Conservation (phyloP, 2,113 vertebrate species). For the Hoplias malabaricus region DNA sequence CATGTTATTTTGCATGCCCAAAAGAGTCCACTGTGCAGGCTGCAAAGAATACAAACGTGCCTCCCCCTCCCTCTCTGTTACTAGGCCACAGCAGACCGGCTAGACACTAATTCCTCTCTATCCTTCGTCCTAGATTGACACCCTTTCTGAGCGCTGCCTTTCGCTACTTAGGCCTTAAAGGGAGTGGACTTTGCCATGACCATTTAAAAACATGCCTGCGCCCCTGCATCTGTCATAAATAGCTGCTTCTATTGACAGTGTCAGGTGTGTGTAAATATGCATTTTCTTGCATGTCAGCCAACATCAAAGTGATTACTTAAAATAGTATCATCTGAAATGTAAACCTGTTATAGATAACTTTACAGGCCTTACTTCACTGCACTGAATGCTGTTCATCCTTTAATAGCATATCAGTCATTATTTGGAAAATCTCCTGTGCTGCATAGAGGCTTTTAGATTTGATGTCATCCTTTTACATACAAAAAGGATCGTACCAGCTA, state of each 20-base stretch:
- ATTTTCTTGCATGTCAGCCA: conserved; percentile 2
- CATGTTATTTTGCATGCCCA: not conserved
- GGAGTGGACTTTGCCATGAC: not conserved
- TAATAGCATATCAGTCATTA: not conserved
- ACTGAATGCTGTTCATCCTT: not conserved
- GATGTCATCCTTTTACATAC: too few relatives aligned
- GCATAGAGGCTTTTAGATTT: too few relatives aligned
- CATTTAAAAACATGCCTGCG: not conserved
- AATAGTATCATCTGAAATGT: not conserved
- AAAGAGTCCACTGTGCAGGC: not conserved
- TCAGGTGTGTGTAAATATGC: conserved; percentile 30
- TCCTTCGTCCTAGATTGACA: conserved; percentile 28
- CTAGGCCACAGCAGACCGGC: not conserved
- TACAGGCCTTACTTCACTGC: not conserved
- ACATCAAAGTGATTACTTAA: conserved; percentile 9
- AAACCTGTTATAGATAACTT: not conserved
- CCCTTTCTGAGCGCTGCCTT: not conserved
- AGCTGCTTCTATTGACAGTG: conserved; percentile 44
- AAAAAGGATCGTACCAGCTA: too few relatives aligned
- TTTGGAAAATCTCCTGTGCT: too few relatives aligned
- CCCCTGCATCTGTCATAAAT: conserved; percentile 27
- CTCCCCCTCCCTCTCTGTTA: not conserved
- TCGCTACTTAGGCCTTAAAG: conserved; percentile 15
- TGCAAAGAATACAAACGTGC: not conserved
- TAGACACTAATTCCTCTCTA: conserved; percentile 32